Evolutionary conservation across 2,113 vertebrate genomes (phyloP), one percentile per base, ranked within the genome.

Genomic region (Morphnarchus princeps): DNA sequence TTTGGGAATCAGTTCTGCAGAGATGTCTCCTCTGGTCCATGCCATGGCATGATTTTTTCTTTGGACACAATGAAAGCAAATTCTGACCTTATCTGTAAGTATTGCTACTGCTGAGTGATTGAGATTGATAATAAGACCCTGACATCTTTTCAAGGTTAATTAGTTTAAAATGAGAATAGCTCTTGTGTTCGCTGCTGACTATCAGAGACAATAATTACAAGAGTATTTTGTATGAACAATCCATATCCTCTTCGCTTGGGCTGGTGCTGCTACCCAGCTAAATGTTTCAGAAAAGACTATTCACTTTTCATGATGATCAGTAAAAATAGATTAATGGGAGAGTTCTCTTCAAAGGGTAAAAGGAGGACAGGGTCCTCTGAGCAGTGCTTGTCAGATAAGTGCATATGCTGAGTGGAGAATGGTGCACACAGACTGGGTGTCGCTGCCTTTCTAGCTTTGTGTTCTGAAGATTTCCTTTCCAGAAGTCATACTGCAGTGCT

Each of bases 141-240:
- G 95, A 72, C 62, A 72, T 79, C 73, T 96, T 94, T 95, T 93
- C 90, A 73, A 65, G 82, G 92, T 70, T 94, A 97, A 93, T 93
- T 93, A 91, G 81, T 78, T 93, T 71, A 82, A 91, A 97, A 95
- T 79, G 87, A 90, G 70, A 85, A 69, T 18, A 72, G 73, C 66
- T 96, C 82, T 94, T 79, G 65, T 90, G 55, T 61, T 91, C 78
- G 20, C 65, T 76, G 70, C 70, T 84, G 77, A 69, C 77, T 90
- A 87, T 59, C 45, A 40, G 49, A 49, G 92, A 62, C 78, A 95
- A 72, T 93, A 87, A 97, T 85, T 94, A 55, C 81, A 42, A 25
- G 73, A 82, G 36, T 55, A 32, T 85, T 96, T 93, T 72, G 49
- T 87, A 57, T 57, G 93, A 91, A 61, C 91, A 66, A 42, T 36